These are phyloP conservation scores for Toxonevra muliebris DNA, from an alignment of 2,888 invertebrate species.

Conservation along the genomic window DNA sequence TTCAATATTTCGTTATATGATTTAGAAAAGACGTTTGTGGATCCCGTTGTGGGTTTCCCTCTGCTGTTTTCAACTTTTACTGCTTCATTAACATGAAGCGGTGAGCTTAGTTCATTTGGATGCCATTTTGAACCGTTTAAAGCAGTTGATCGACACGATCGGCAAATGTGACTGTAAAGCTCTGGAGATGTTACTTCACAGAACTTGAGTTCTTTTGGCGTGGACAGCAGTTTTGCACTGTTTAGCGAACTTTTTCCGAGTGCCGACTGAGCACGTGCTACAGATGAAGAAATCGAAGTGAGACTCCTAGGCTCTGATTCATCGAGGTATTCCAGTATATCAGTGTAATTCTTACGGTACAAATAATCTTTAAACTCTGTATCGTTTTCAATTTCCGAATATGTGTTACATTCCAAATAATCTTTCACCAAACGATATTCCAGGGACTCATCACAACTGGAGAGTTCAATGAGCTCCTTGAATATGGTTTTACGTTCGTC, in stretches of 20 bases:
- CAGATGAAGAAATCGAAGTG: slow-evolving; percentile 50
- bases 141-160: slow-evolving; percentile 44
- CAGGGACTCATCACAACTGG: slow-evolving; percentile 61
- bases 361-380: slow-evolving; percentile 61
- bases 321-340: slow-evolving; percentile 60
- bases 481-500: slow-evolving; percentile 57
- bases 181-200: slow-evolving; percentile 38
- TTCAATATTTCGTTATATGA: slow-evolving; percentile 56
- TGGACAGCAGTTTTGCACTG: slow-evolving; percentile 53
- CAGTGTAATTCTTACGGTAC: slow-evolving; percentile 61
- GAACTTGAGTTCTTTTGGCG: slow-evolving; percentile 52
- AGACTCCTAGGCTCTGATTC: slow-evolving; percentile 52
- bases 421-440: slow-evolving; percentile 62
- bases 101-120: neutral
- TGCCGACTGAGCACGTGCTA: slow-evolving; percentile 57
- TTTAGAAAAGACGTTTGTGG: slow-evolving; percentile 42
- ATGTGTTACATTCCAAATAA: slow-evolving; percentile 63
- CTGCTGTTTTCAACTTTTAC: slow-evolving; percentile 17
- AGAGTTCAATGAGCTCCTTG: slow-evolving; percentile 57
- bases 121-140: slow-evolving; percentile 10
- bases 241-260: slow-evolving; percentile 53
- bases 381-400: slow-evolving; percentile 63
- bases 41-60: slow-evolving; percentile 19
- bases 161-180: slow-evolving; percentile 47
- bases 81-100: slow-evolving; percentile 8